Base-by-base conservation (phyloP, 2,888 invertebrate species). In the Sphecodes monilicornis region DNA sequence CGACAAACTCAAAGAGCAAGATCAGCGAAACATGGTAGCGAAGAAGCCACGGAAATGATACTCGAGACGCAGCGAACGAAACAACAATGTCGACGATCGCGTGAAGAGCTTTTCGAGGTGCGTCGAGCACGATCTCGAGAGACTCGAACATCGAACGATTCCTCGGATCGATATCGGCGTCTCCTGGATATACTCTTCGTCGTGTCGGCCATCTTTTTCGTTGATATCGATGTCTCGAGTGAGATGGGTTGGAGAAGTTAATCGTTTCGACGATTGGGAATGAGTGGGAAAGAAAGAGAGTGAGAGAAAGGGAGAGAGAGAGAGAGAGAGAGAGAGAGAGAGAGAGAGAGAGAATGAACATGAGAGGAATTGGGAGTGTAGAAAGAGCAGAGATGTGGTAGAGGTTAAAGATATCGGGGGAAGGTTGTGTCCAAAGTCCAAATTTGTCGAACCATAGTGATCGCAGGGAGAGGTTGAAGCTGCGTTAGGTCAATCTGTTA, bases 11-110 rank as follows among this genome's bases (percentile, higher is more conserved):
- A 26, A 26, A 13, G 16, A 26, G 57, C 26, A 50, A 50, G 50
- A n/a, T 50, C 26, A 57, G 29, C 60, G 26, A 29, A 16, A 60
- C 26, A 29, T 16, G 60, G 6, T 6, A 60, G 10, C 22, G 10
- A 60, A 5, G 60, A 16, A 60, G 60, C 60, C 5, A n/a, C 26
- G 60, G 5, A 16, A 29, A 29, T 29, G 60, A 29, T 29, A 79
- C 64, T 76, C 83, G 84, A 76, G 46, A 46, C 76, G 29, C 29
- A 50, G 22, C 57, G 13, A n/a, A 73, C 29, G 69, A 70, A 76
- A 82, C 84, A 26, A 60, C 80, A 39, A 70, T 36, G 26, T 26
- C 26, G 6, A 60, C 69, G 64, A 72, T 69, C 75, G 50, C 76
- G 41, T 76, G 66, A 41, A 72, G 54, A 54, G n/a, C 68, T 76